phyloP scores from a whole-genome alignment of 2,113 vertebrate genomes.

The Crypturellus undulatus region DNA sequence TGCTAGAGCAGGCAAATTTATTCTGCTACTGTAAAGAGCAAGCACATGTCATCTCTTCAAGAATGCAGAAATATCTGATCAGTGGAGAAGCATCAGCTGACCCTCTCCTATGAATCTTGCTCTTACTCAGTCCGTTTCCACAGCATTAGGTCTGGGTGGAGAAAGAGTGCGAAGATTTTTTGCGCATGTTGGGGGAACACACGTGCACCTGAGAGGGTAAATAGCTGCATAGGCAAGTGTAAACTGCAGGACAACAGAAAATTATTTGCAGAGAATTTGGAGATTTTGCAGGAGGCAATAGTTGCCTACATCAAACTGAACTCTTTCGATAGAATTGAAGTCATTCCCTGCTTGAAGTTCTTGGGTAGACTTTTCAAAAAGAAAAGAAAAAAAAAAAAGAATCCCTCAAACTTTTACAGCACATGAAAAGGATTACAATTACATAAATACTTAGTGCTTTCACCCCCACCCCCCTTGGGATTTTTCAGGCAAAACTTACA shows the following conservation, averaged over 20 bases:
- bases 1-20: not conserved
- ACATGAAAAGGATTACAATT: not conserved
- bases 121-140: not conserved
- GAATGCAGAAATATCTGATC: not conserved
- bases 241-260: not conserved
- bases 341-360: not conserved
- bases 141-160: not conserved
- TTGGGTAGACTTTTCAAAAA: not conserved
- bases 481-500: not conserved
- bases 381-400: not conserved
- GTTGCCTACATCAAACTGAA: not conserved
- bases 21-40: not conserved
- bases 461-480: too few relatives aligned
- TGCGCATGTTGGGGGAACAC: not conserved
- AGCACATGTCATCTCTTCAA: not conserved
- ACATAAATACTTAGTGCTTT: not conserved
- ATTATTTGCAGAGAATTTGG: not conserved
- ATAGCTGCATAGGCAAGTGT: not conserved
- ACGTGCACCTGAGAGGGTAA: not conserved
- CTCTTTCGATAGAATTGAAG: not conserved
- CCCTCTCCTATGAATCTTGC: accelerated
- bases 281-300: not conserved
- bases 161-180: not conserved
- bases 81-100: not conserved
- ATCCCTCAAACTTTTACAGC: not conserved